Conservation (phyloP, 2,797 vertebrate genomes). For the Tragopan temminckii region DNA sequence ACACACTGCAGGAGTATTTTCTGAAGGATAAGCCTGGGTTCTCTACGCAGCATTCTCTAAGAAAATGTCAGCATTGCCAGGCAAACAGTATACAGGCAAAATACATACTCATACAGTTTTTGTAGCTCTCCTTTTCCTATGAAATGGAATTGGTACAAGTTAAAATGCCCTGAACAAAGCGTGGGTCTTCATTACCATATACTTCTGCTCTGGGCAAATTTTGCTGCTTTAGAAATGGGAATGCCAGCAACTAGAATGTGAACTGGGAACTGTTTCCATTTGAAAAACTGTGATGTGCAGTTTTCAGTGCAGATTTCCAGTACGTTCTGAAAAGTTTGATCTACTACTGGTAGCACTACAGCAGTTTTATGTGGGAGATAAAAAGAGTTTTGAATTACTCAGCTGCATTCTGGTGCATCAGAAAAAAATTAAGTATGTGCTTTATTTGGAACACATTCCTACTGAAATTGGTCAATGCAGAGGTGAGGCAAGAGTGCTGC, state of each 20-base stretch:
- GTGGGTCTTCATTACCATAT: not conserved
- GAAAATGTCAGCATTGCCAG: not conserved
- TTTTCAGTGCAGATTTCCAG: not conserved
- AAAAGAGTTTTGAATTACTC: not conserved
- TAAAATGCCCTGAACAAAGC: not conserved
- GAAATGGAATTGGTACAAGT: not conserved
- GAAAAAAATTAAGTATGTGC: not conserved
- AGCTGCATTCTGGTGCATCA: not conserved
- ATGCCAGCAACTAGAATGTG: not conserved
- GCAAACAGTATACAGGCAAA: not conserved
- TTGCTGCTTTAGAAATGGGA: not conserved
- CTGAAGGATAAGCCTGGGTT: not conserved
- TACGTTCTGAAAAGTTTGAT: not conserved
- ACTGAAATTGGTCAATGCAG: not conserved
- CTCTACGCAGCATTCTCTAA: not conserved
- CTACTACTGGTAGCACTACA: not conserved
- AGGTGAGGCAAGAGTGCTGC: not conserved
- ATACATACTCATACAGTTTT: not conserved
- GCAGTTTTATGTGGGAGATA: not conserved
- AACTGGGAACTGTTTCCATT: not conserved
- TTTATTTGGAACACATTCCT: not conserved
- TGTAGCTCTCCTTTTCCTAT: not conserved
- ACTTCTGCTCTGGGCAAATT: not conserved
- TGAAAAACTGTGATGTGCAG: not conserved
- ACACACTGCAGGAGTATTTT: not conserved